A percentile compares a stretch with the other conserved stretches of the same genome.
phyloP scores from a whole-genome alignment of 2,888 invertebrate genomes.

The Steromphala cineraria region DNA sequence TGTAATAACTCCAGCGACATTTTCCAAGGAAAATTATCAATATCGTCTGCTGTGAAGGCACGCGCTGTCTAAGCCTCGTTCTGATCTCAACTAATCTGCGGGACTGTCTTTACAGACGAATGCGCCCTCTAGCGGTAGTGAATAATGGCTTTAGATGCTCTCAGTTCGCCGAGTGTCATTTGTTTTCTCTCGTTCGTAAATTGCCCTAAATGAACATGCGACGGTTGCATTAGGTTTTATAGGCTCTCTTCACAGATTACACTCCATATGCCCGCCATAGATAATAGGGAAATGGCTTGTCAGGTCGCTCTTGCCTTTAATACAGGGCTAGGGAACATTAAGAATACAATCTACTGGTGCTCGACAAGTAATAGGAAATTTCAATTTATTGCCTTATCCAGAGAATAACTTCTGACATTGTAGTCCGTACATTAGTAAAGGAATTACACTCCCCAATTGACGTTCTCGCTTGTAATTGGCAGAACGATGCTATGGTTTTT shows the following conservation, averaged over 20 bases:
- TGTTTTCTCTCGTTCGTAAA: conserved; percentile 24
- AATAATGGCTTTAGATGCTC: conserved; percentile 19
- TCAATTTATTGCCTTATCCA: conserved; percentile 19
- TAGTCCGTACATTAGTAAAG: conserved; percentile 15
- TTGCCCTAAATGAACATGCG: conserved; percentile 26
- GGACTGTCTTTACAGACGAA: conserved; percentile 17
- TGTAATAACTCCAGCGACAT: no score
- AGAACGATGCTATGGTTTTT: background rate
- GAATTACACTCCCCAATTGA: conserved; percentile 19
- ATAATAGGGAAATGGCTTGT: conserved; percentile 23
- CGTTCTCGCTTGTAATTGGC: conserved; percentile 1
- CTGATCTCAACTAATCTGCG: conserved; percentile 19
- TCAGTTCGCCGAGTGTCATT: conserved; percentile 18
- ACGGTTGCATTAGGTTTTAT: conserved; percentile 21
- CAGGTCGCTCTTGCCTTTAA: conserved; percentile 15
- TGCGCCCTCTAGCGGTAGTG: conserved; percentile 14
- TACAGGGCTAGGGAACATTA: conserved; percentile 6
- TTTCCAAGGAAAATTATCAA: background rate
- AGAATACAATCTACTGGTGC: conserved; percentile 16
- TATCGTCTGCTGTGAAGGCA: conserved; percentile 9
- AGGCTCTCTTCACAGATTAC: conserved; percentile 15
- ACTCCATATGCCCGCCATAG: conserved; percentile 24
- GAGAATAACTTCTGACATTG: conserved; percentile 23
- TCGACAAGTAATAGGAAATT: conserved; percentile 20
- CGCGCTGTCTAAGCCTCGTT: conserved; percentile 14